A percentile compares a stretch with the other conserved stretches of the same genome.
phyloP scores from a whole-genome alignment of 2,797 vertebrate genomes.

The Pelobates cultripes region DNA sequence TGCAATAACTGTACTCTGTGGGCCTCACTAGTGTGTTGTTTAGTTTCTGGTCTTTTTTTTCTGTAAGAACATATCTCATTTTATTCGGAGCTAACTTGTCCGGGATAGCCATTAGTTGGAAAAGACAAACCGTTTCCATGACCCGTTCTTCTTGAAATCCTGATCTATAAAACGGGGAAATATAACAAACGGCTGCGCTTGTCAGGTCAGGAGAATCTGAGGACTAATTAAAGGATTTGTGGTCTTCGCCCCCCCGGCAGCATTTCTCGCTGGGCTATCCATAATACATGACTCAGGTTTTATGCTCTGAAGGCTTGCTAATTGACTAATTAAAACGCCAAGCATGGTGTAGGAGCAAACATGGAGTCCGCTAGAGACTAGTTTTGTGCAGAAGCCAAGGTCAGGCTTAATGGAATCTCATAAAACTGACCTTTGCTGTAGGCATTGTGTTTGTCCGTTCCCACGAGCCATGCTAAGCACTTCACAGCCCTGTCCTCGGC shows the following conservation, averaged over 20 bases:
- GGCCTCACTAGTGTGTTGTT: too few species aligned
- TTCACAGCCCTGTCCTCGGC: background rate
- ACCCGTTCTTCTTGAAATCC: too few species aligned
- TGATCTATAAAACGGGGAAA: background rate
- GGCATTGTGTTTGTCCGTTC: constrained; percentile 46
- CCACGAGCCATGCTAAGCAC: constrained; percentile 17
- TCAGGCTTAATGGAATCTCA: constrained; percentile 62
- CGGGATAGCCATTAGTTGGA: too few species aligned
- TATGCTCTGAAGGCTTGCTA: constrained; percentile 80
- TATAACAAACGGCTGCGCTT: constrained; percentile 46
- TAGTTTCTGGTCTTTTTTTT: too few species aligned
- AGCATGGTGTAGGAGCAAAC: constrained; percentile 78
- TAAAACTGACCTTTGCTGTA: constrained; percentile 61
- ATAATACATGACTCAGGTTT: constrained; percentile 92
- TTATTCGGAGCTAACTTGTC: too few species aligned
- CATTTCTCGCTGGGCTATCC: constrained; percentile 79
- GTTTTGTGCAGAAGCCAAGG: constrained; percentile 61
- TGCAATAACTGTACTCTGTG: too few species aligned
- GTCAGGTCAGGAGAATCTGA: constrained; percentile 71
- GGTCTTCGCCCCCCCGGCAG: constrained; percentile 65
- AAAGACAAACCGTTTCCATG: too few species aligned
- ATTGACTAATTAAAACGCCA: constrained; percentile 98
- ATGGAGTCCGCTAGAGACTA: constrained; percentile 77
- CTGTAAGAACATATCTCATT: too few species aligned
- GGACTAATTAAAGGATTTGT: constrained; percentile 76